phyloP scores from a whole-genome alignment of 2,888 invertebrate species.

The Galeruca laticollis region DNA sequence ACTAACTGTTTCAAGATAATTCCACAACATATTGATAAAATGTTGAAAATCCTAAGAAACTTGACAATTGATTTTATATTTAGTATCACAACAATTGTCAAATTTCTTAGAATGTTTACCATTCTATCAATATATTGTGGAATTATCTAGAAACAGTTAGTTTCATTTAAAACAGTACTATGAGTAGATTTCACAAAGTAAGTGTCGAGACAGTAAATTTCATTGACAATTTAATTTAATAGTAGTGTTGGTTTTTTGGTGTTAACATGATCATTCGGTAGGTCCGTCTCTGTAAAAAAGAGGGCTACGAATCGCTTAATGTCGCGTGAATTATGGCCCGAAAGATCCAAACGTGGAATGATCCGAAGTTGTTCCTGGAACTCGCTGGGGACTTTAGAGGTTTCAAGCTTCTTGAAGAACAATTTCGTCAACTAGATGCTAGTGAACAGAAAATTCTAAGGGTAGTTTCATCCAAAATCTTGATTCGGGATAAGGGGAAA shows the following conservation, averaged over 20 bases:
- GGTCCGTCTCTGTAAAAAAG: slow-evolving; percentile 3
- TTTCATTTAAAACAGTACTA: no score
- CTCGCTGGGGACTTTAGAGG: slow-evolving; percentile 33
- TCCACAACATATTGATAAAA: no score
- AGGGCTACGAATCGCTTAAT: slow-evolving; percentile 41
- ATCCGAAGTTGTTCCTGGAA: slow-evolving; percentile 34
- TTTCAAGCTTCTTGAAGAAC: slow-evolving; percentile 35
- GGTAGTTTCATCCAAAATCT: slow-evolving; percentile 23
- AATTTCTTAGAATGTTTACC: no score
- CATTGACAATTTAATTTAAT: no score
- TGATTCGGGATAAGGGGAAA: slow-evolving; percentile 21
- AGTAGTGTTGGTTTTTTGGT: neutral
- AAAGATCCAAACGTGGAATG: slow-evolving; percentile 37
- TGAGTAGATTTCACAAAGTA: no score
- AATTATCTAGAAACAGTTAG: no score
- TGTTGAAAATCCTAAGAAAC: no score
- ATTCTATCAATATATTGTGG: no score
- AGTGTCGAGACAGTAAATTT: no score
- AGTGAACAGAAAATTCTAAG: slow-evolving; percentile 20
- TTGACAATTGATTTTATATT: no score
- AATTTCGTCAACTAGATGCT: slow-evolving; percentile 32
- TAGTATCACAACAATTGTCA: no score
- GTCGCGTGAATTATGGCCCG: slow-evolving; percentile 43
- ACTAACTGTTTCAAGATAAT: no score
- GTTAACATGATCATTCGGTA: neutral